Evolutionary conservation across 2,888 invertebrate species (phyloP), one percentile per base, ranked within the genome.

Genomic region (Ctenicera cuprea): DNA sequence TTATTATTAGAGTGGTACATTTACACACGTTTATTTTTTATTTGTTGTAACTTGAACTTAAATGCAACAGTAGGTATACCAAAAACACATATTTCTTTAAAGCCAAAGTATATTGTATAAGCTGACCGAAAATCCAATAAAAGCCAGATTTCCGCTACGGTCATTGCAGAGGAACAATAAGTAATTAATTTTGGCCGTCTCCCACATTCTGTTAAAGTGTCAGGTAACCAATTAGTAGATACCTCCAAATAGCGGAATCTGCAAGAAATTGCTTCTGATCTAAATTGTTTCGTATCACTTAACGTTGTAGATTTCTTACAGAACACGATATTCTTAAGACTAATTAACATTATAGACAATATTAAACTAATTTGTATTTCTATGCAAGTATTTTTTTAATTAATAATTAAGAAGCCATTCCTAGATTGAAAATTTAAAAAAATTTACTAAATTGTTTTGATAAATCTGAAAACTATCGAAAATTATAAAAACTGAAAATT

Each of bases 211-310:
- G 54, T 54, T 54, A 54, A 30, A 54, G 54, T 54, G 54, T 54
- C 54, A 54, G 54, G 54, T 54, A 54, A 54, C 54, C 54, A 54
- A 54, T 54, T 54, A 54, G 54, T 26, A 54, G 5, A 54, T 54
- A 54, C 54, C 54, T 14, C 54, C 14, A 54, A 54, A 54, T 8
- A 54, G 33, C n/a, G 30, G 30, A 54, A 30, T 54, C 54, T 26
- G 14, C 54, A 30, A 54, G 30, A 54, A 54, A 54, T 54, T 54
- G 54, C 54, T 30, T 14, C 54, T n/a, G 26, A 12, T 52, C 12
- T 20, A 48, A 18, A 18, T 8, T 18, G 48, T n/a, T 50, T 45
- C 7, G 18, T 26, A 26, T 26, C n/a, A n/a, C n/a, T n/a, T 26
- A 26, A 26, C 26, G 2, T 38, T 38, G 38, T 38, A 12, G 38